These are phyloP conservation scores for Parochlus steinenii DNA, from an alignment of 2,888 invertebrate genomes.

Conservation along the genomic window DNA sequence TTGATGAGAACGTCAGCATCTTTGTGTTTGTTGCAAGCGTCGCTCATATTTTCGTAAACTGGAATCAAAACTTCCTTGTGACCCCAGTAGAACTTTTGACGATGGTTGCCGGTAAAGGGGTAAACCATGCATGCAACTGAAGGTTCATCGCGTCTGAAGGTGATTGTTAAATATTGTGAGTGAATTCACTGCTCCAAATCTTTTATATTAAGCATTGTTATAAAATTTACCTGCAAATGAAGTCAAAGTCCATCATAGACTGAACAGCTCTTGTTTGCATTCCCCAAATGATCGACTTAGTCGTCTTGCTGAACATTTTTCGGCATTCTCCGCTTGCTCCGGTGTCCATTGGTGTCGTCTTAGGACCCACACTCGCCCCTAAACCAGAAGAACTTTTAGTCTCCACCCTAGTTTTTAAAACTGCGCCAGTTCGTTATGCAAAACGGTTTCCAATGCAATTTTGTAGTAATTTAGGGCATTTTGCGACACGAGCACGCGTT, in stretches of 20 bases:
- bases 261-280: slow-evolving; percentile 97
- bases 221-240: slow-evolving; percentile 26
- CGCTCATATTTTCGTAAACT: slow-evolving; percentile 93
- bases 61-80: slow-evolving; percentile 91
- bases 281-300: slow-evolving; percentile 95
- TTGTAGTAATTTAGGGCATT: too few species aligned
- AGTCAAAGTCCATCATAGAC: slow-evolving; percentile 32
- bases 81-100: slow-evolving; percentile 99
- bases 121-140: slow-evolving; percentile 94
- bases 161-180: slow-evolving; percentile 93
- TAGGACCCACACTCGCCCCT: slow-evolving; percentile 13
- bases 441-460: too few species aligned
- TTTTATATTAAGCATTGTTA: slow-evolving; percentile 8
- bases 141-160: slow-evolving; percentile 77
- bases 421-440: too few species aligned
- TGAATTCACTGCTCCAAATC: slow-evolving; percentile 63
- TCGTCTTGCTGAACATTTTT: slow-evolving; percentile 61
- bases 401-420: too few species aligned
- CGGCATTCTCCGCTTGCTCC: slow-evolving; percentile 20
- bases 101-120: slow-evolving; percentile 96
- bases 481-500: too few species aligned
- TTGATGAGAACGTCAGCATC: slow-evolving; percentile 92
- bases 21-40: slow-evolving; percentile 87
- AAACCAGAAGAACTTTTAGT: slow-evolving; percentile 14
- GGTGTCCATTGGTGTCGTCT: slow-evolving; percentile 18